Base-by-base conservation (phyloP, 1,140 invertebrate genomes). In the Lepidurus arcticus region DNA sequence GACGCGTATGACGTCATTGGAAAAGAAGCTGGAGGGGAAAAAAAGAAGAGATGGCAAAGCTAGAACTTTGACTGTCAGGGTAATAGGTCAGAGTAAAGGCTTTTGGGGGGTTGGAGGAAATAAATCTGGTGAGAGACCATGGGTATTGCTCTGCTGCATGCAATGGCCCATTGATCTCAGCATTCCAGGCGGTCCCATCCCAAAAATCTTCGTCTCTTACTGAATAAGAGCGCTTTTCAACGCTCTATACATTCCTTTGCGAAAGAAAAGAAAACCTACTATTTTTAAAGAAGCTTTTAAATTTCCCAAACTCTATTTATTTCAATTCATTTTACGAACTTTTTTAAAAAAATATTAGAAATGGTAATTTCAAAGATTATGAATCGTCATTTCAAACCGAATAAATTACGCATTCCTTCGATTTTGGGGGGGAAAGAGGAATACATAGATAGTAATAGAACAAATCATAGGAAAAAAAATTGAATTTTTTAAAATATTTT, bases 181-280 rank as follows among this genome's bases (percentile, higher is more conserved):
- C 53, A 65, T 65, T 65, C 53, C 53, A 65, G 53, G 53, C 8
- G 53, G 53, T 65, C 53, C 21, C 53, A 65, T 65, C 53, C 53
- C 53, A 65, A 65, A 65, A 21, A n/a, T 47, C 16, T 47, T 16
- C 10, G 45, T 47, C 21, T 65, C 47, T 65, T 65, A 65, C 53
- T 21, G 6, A 21, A 10, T 13, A n/a, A 13, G n/a, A 65, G 53
- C 21, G 53, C 53, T 65, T 65, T 65, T 65, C 53, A 65, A 65
- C n/a, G 21, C 53, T 0, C 45, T 47, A 16, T 13, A 65, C 53
- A 65, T 65, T 65, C 53, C 21, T 65, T 21, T 65, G 13, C 45
- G 45, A 16, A 65, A 65, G n/a, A 3, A 65, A 16, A 65, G 21
- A 8, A 65, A 34, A 34, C 34, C 34, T 34, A 34, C 34, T 34